Conservation (phyloP, 2,797 vertebrate genomes). For the Podargus strigoides region DNA sequence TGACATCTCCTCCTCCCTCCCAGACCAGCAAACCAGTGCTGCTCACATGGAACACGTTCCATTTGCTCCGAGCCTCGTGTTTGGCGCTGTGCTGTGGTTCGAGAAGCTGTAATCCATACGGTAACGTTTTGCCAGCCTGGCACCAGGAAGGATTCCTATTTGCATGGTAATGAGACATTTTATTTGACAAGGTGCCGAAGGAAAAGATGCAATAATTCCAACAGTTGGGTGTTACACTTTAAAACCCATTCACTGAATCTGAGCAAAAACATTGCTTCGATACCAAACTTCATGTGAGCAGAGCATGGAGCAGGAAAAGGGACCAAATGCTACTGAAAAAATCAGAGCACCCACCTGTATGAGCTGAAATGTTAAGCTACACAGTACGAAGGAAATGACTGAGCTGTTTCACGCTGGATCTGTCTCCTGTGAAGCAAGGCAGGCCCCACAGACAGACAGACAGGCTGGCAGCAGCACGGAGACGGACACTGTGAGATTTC, state of each 20-base stretch:
- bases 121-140: not conserved
- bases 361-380: not conserved
- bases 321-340: not conserved
- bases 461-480: not conserved
- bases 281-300: not conserved
- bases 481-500: accelerated
- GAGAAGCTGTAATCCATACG: not conserved
- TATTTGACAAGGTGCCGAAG: conserved; percentile 49
- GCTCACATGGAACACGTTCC: not conserved
- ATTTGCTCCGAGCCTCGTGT: not conserved
- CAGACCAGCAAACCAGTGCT: not conserved
- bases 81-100: not conserved
- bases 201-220: conserved; percentile 49
- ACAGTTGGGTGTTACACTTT: conserved; percentile 25
- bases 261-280: not conserved
- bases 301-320: not conserved
- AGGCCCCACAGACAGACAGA: not conserved
- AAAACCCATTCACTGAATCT: not conserved
- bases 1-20: not conserved
- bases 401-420: not conserved
- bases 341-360: not conserved
- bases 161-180: conserved; percentile 64
- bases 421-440: not conserved
- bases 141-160: conserved; percentile 35
- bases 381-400: not conserved